These are phyloP conservation scores for Eugnorisma glareosa DNA, from an alignment of 2,888 invertebrate genomes.

Conservation along the genomic window DNA sequence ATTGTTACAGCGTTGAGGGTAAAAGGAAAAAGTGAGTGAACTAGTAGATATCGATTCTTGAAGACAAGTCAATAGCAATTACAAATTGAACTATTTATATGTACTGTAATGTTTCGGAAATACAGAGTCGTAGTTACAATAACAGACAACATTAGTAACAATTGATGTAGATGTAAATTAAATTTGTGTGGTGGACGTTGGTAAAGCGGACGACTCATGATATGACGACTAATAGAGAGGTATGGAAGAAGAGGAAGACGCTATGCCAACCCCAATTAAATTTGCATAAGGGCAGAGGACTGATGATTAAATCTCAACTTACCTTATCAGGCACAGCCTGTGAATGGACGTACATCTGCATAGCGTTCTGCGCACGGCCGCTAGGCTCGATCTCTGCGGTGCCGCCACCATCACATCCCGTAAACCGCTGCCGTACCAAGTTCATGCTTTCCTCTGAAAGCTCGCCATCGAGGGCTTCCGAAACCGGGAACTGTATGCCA, in stretches of 20 bases:
- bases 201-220: not conserved
- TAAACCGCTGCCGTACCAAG: constrained; percentile 73
- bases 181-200: too few relatives aligned
- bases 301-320: constrained; percentile 17
- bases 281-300: not conserved
- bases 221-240: not conserved
- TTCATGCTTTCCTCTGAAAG: constrained; percentile 75
- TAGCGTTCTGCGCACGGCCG: constrained; percentile 82
- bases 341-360: constrained; percentile 88
- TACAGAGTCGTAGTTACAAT: too few relatives aligned
- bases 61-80: too few relatives aligned
- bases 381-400: constrained; percentile 77
- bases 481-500: constrained; percentile 82
- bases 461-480: constrained; percentile 84
- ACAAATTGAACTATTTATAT: too few relatives aligned
- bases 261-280: not conserved
- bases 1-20: too few relatives aligned
- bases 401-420: constrained; percentile 67
- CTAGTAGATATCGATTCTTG: too few relatives aligned
- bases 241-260: not conserved
- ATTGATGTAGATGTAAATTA: too few relatives aligned
- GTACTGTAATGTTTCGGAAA: too few relatives aligned
- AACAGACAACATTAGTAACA: too few relatives aligned
- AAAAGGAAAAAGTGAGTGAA: too few relatives aligned
- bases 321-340: constrained; percentile 92